Evolutionary conservation across 2,113 vertebrate genomes (phyloP).

Genomic region (Orthonyx spaldingii): DNA sequence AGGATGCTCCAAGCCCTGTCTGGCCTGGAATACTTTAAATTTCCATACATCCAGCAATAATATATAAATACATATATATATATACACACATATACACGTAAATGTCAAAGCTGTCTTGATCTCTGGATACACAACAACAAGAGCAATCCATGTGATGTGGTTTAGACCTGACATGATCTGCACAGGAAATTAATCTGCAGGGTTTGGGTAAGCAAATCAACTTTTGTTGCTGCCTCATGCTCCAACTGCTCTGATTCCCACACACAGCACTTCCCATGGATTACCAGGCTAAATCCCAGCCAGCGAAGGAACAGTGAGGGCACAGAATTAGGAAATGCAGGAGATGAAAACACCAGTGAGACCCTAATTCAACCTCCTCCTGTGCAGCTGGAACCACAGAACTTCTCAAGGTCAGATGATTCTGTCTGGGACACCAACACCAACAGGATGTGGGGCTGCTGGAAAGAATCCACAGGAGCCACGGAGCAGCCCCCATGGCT

Average conservation of each 20-base stretch:
- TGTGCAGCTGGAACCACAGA: background rate
- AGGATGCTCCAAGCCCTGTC: background rate
- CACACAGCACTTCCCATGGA: background rate
- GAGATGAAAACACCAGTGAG: background rate
- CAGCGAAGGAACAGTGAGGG: background rate
- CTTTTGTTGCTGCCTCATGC: background rate
- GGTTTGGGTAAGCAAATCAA: background rate
- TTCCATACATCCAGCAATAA: background rate
- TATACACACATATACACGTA: background rate
- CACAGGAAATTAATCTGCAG: background rate
- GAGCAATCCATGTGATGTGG: rapidly evolving
- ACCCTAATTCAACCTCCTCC: background rate
- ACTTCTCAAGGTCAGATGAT: rapidly evolving
- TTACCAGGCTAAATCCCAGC: background rate
- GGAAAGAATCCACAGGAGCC: background rate
- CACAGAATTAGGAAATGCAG: background rate
- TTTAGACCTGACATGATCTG: background rate
- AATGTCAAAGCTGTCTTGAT: background rate
- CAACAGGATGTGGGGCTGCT: background rate
- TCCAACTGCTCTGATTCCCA: background rate
- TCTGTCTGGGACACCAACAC: background rate
- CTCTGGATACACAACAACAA: background rate
- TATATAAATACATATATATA: background rate
- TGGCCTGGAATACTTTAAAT: background rate
- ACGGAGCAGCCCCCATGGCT: rapidly evolving